phyloP scores from a whole-genome alignment of 2,113 vertebrate genomes.

The Potamarius usumacintae region DNA sequence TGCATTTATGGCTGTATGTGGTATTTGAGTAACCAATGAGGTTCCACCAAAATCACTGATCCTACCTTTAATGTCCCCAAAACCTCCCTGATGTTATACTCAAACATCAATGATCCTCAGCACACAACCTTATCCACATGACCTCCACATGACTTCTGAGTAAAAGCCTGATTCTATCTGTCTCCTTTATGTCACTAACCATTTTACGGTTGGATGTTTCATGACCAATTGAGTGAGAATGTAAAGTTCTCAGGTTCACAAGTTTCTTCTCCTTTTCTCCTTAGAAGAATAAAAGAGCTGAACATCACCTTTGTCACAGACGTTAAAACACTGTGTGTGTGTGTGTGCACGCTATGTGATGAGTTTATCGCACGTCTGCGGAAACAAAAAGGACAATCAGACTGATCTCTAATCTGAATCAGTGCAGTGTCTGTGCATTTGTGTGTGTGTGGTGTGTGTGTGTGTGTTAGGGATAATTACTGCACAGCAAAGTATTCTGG shows the following conservation, averaged over 20 bases:
- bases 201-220: neutral
- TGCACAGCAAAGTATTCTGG: neutral
- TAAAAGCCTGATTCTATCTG: neutral
- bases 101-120: neutral
- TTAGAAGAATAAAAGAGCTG: neutral
- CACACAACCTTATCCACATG: neutral
- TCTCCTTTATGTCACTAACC: neutral
- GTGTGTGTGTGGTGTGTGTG: conserved; percentile 4
- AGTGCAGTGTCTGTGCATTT: neutral
- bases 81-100: too few relatives aligned
- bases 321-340: neutral
- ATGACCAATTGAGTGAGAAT: neutral
- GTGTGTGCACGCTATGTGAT: neutral
- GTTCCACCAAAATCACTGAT: neutral
- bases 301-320: neutral
- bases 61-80: neutral
- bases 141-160: neutral
- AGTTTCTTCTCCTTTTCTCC: neutral
- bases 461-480: conserved; percentile 7
- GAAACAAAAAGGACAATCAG: neutral
- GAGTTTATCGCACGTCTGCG: neutral
- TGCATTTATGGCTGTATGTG: neutral
- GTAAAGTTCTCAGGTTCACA: neutral
- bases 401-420: neutral
- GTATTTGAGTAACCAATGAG: neutral